Conservation (phyloP, 1,140 invertebrate species). For the Dermatophagoides farinae region DNA sequence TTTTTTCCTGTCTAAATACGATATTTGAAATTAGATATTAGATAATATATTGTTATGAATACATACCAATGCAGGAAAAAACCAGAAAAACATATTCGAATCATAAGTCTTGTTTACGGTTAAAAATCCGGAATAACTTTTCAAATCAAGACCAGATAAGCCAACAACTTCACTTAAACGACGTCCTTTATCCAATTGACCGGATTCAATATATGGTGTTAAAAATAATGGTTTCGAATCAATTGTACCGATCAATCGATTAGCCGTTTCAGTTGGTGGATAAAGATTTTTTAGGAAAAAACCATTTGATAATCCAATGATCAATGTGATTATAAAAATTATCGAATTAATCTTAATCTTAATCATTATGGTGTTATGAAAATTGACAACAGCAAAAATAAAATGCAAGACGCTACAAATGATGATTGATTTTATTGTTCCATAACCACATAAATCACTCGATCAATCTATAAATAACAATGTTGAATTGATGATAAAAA, state of each 20-base stretch:
- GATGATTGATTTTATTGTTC: too few relatives aligned
- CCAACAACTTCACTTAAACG: not conserved
- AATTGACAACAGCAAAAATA: too few relatives aligned
- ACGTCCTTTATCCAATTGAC: not conserved
- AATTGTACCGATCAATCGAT: not conserved
- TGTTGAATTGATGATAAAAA: too few relatives aligned
- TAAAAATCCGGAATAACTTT: constrained; percentile 19
- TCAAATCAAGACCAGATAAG: constrained; percentile 7
- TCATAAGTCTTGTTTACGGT: constrained; percentile 18
- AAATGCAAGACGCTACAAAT: too few relatives aligned
- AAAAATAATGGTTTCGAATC: constrained; percentile 1
- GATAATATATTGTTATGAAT: not conserved
- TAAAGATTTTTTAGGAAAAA: not conserved
- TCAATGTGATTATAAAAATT: not conserved
- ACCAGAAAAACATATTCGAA: constrained; percentile 21
- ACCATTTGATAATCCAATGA: not conserved
- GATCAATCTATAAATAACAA: too few relatives aligned
- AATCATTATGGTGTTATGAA: too few relatives aligned
- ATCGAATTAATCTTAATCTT: too few relatives aligned
- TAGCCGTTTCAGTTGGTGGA: not conserved
- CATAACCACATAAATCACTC: too few relatives aligned
- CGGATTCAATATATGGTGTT: constrained; percentile 11
- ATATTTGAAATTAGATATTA: not conserved
- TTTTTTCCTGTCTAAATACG: not conserved
- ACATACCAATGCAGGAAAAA: constrained; percentile 18